A percentile compares a stretch with the other conserved stretches of the same genome.
Evolutionary conservation across 2,797 vertebrate genomes (phyloP).

Genomic region (Lacerta bilineata): DNA sequence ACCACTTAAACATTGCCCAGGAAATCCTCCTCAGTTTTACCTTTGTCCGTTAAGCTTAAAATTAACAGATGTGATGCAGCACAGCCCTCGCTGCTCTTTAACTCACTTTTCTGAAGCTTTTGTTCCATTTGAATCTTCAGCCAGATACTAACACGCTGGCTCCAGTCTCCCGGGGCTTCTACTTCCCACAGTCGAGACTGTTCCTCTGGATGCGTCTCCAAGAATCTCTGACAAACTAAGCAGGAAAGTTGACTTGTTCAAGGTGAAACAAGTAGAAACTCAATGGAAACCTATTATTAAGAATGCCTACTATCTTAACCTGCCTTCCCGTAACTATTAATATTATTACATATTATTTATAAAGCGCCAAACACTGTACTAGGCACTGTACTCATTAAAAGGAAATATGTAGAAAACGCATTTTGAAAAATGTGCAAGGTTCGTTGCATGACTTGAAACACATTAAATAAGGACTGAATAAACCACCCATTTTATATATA

Average conservation of each 20-base stretch:
- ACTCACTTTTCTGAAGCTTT: constrained; percentile 75
- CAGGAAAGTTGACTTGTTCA: constrained; percentile 13
- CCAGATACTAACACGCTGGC: constrained; percentile 90
- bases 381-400: neutral
- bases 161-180: constrained; percentile 89
- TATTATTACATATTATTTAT: neutral
- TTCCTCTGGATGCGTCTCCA: constrained; percentile 79
- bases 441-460: neutral
- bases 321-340: too few species aligned
- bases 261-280: neutral
- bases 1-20: neutral
- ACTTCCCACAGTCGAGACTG: constrained; percentile 89
- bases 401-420: neutral
- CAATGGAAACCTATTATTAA: neutral
- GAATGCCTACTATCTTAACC: neutral
- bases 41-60: neutral
- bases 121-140: constrained; percentile 84
- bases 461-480: neutral
- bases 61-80: neutral
- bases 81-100: neutral
- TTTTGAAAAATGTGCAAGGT: neutral
- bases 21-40: neutral
- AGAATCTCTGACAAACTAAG: constrained; percentile 88
- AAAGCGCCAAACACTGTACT: neutral
- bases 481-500: neutral